These are phyloP conservation scores for Mystacornis crossleyi DNA, from an alignment of 2,113 vertebrate genomes.

Conservation along the genomic window DNA sequence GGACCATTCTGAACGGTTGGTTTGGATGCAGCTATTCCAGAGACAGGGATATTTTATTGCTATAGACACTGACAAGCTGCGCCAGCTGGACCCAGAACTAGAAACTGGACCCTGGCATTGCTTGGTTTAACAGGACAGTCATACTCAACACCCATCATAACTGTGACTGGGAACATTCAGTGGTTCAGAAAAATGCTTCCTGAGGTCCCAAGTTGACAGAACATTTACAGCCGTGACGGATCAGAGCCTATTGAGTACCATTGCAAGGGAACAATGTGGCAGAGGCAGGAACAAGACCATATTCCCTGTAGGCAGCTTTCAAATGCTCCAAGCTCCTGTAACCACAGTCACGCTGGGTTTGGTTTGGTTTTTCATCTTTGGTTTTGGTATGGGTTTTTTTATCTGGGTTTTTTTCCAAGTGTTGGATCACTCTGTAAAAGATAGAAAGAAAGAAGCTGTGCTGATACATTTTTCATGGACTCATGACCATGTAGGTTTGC, in stretches of 20 bases:
- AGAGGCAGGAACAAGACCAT: background rate
- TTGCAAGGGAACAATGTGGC: background rate
- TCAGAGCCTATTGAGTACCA: background rate
- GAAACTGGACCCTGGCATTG: background rate
- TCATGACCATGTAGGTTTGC: background rate
- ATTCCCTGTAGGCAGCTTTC: background rate
- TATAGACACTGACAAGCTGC: background rate
- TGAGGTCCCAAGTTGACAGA: background rate
- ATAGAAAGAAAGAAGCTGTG: background rate
- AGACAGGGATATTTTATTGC: background rate
- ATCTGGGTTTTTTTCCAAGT: background rate
- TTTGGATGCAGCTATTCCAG: background rate
- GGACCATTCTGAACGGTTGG: background rate
- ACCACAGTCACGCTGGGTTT: background rate
- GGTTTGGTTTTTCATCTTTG: background rate
- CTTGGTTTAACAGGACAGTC: background rate
- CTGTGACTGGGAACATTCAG: background rate
- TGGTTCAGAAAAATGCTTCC: background rate
- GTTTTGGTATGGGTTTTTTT: background rate
- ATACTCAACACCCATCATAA: background rate
- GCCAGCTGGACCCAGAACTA: background rate
- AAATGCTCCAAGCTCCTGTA: background rate
- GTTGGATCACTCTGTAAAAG: background rate
- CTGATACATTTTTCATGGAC: background rate
- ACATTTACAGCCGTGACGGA: background rate